Base-by-base conservation (phyloP, 2,797 vertebrate species). In the Lemur catta region DNA sequence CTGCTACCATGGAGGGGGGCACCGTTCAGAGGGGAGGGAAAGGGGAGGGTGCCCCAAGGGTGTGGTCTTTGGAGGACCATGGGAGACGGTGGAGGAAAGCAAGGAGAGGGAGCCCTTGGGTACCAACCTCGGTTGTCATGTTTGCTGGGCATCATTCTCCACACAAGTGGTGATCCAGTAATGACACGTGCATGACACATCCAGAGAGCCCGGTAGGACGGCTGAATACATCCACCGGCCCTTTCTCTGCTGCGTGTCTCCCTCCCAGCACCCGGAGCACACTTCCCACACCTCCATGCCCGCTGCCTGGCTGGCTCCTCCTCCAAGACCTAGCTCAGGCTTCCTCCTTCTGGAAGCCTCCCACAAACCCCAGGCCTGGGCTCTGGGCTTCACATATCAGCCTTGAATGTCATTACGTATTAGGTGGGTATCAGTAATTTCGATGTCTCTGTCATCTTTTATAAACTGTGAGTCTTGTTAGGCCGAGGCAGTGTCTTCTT, bases 41-140 rank as follows among this genome's bases (percentile, higher is more conserved):
- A 30, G 1, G 7, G 50, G 15, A 50, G 20, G 0, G 0, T 5
- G 2, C 4, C 6, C 33, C 24, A 14, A 38, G 8, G 30, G 17
- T 41, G 14, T 22, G 4, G 4, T 55, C 87, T n/a, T 22, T 52
- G 46, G 38, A 57, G 14, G 30, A 13, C 8, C 2, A 0, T 12
- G 22, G 71, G 13, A 65, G 59, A 76, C 0, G 0, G 18, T 7
- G 28, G n/a, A 17, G 15, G 3, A 26, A 17, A 46, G 35, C 2
- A 4, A 85, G 18, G n/a, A 43, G 46, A 59, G 5, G 28, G 35
- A 48, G 59, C 15, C 12, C 5, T 48, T 59, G 55, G 10, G 3
- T 46, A 35, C 15, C 24, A 33, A 1, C 7, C 28, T 57, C 28
- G 14, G 59, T 59, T 26, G 22, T 93, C 35, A 46, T 13, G 38